These are phyloP conservation scores for Merodon equestris DNA, from an alignment of 2,888 invertebrate genomes.

Conservation along the genomic window DNA sequence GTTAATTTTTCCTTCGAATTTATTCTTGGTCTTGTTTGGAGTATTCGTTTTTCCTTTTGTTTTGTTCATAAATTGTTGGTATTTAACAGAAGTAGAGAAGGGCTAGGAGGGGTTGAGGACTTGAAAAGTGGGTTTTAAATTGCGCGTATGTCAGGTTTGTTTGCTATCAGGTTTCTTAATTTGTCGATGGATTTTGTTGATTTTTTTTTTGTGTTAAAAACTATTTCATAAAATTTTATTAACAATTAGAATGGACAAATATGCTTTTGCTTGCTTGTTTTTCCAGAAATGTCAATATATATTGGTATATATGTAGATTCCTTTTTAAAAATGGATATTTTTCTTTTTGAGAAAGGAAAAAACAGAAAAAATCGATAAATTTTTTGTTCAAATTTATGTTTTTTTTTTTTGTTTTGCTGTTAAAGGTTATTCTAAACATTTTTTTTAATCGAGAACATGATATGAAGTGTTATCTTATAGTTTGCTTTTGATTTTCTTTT, in stretches of 20 bases:
- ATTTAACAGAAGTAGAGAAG: slow-evolving; percentile 9
- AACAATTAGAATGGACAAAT: slow-evolving; percentile 68
- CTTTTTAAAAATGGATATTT: slow-evolving; percentile 12
- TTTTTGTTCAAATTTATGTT: slow-evolving; percentile 49
- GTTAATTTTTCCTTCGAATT: slow-evolving; percentile 53
- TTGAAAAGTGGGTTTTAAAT: slow-evolving; percentile 24
- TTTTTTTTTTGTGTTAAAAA: slow-evolving; percentile 25
- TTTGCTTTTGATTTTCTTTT: slow-evolving; percentile 40
- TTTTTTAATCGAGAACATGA: slow-evolving; percentile 64
- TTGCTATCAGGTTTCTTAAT: slow-evolving; percentile 38
- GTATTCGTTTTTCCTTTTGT: slow-evolving; percentile 18
- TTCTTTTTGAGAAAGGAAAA: slow-evolving; percentile 42
- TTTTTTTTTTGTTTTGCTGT: slow-evolving; percentile 48
- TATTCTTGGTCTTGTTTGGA: slow-evolving; percentile 58
- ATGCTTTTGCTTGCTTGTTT: slow-evolving; percentile 25
- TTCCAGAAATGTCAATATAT: background rate
- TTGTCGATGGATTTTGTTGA: slow-evolving; percentile 58
- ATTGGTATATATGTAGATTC: no score
- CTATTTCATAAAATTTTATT: slow-evolving; percentile 54
- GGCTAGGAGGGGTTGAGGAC: slow-evolving; percentile 30
- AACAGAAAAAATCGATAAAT: background rate
- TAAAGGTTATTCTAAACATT: slow-evolving; percentile 53
- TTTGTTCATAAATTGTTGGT: slow-evolving; percentile 23
- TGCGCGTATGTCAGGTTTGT: slow-evolving; percentile 24
- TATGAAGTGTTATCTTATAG: slow-evolving; percentile 62